Evolutionary conservation across 2,888 invertebrate genomes (phyloP), one percentile per base, ranked within the genome.

Genomic region (Diplazon laetatorius): DNA sequence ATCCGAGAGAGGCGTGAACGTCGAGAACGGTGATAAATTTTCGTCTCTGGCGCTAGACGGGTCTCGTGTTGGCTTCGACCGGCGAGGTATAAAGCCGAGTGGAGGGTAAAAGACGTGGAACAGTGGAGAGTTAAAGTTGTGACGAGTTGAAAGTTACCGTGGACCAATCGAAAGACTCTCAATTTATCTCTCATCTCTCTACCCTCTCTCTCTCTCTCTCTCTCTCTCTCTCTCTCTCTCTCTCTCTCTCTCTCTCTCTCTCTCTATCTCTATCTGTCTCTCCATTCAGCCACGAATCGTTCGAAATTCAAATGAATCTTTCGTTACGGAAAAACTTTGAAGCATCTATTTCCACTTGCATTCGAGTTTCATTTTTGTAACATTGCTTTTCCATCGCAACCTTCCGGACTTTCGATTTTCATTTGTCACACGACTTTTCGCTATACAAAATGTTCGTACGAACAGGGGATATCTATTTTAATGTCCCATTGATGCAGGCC

Each of bases 131-230:
- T 66, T 48, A 39, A 71, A 78, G 70, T 75, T 75, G 57, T 78
- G 75, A 75, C 78, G 63, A 78, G 71, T 71, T 68, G 71, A 16
- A 78, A 71, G 66, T 39, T 71, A 62, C 71, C 42, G 60, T n/a
- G 55, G 46, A 62, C 62, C 75, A 78, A 78, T 78, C 74, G 59
- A 55, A 75, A 48, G 68, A 71, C 35, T n/a, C 39, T 62, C 35
- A 50, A 35, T 30, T 71, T 42, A 52, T 65, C 48, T 20, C n/a
- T n/a, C n/a, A n/a, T n/a, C n/a, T n/a, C n/a, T n/a, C n/a, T n/a
- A n/a, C n/a, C n/a, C n/a, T n/a, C n/a, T n/a, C n/a, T n/a, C n/a
- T n/a, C n/a, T n/a, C n/a, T n/a, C n/a, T n/a, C n/a, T n/a, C n/a
- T n/a, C n/a, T n/a, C n/a, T n/a, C n/a, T n/a, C n/a, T n/a, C n/a